Conservation (phyloP, 2,797 vertebrate species). For the Falco peregrinus region DNA sequence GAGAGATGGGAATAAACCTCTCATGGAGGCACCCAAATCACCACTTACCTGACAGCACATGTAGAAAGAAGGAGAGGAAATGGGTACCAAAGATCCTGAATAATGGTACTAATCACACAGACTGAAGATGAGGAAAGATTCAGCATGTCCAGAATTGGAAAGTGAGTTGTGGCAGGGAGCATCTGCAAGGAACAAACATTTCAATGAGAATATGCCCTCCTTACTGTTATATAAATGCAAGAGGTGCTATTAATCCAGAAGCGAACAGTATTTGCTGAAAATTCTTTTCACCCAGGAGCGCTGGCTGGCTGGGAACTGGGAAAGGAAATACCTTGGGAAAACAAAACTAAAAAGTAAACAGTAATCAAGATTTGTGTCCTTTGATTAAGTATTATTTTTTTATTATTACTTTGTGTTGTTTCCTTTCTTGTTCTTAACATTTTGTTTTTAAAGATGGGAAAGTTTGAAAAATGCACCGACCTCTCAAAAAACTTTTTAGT, state of each 20-base stretch:
- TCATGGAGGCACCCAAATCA: neutral
- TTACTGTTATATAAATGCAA: neutral
- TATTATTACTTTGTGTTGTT: neutral
- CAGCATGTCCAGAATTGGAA: neutral
- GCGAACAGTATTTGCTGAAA: neutral
- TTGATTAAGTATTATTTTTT: neutral
- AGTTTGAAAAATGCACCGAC: neutral
- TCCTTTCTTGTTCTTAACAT: neutral
- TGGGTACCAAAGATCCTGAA: neutral
- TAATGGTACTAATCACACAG: neutral
- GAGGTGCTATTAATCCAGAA: neutral
- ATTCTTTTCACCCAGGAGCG: neutral
- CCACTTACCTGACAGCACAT: rapidly evolving
- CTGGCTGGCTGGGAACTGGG: neutral
- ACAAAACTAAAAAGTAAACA: neutral
- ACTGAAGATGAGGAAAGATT: neutral
- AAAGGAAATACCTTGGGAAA: neutral
- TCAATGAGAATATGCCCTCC: neutral
- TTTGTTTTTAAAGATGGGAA: neutral
- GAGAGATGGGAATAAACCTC: neutral
- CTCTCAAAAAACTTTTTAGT: neutral
- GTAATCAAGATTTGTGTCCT: neutral
- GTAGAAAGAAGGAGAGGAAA: neutral
- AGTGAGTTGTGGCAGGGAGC: neutral
- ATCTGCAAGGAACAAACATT: neutral